phyloP scores from a whole-genome alignment of 2,888 invertebrate genomes.

The Acleris literana region DNA sequence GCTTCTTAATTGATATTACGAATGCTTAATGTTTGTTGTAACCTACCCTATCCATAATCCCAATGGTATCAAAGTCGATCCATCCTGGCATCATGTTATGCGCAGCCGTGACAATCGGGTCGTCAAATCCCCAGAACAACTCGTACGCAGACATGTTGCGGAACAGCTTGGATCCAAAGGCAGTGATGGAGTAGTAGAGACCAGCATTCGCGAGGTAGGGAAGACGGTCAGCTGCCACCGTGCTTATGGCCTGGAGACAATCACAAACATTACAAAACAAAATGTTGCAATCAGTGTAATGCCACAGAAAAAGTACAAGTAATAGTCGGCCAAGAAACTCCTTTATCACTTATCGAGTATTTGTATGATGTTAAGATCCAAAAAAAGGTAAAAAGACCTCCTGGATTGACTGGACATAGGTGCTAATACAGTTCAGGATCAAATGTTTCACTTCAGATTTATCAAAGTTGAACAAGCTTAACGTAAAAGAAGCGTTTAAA shows the following conservation, averaged over 20 bases:
- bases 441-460: too few species aligned
- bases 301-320: too few species aligned
- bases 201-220: constrained; percentile 85
- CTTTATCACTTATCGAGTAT: too few species aligned
- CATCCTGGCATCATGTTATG: constrained; percentile 89
- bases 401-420: too few species aligned
- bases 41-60: constrained; percentile 91
- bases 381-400: too few species aligned
- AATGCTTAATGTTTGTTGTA: not conserved
- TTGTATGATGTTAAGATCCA: too few species aligned
- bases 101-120: constrained; percentile 88
- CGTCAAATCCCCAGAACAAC: constrained; percentile 93
- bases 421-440: too few species aligned
- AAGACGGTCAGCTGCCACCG: constrained; percentile 65
- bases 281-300: too few species aligned
- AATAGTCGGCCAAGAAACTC: too few species aligned
- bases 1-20: too few species aligned
- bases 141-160: constrained; percentile 86
- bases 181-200: constrained; percentile 84
- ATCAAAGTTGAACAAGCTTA: too few species aligned
- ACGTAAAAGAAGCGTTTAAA: too few species aligned
- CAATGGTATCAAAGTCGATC: constrained; percentile 91
- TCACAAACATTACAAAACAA: not conserved
- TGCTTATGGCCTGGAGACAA: constrained; percentile 64
- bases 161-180: constrained; percentile 87